These are phyloP conservation scores for Diaprepes abbreviatus DNA, from an alignment of 2,888 invertebrate species.

Conservation along the genomic window DNA sequence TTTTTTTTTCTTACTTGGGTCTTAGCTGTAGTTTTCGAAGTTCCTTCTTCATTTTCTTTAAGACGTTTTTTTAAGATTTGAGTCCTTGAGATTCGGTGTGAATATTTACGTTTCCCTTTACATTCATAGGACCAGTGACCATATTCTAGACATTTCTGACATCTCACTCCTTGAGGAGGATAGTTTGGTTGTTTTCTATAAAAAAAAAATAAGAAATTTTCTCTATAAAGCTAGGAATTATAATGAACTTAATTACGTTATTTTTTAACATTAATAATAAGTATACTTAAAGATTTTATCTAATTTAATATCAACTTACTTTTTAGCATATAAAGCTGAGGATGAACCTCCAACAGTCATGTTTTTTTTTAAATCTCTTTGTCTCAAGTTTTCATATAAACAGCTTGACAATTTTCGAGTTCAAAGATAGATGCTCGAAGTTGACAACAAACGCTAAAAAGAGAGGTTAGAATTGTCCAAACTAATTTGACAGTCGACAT, in stretches of 20 bases:
- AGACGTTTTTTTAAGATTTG: constrained; percentile 80
- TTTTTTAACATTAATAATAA: too few species aligned
- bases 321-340: constrained; percentile 1
- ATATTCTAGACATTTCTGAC: constrained; percentile 92
- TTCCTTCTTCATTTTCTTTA: constrained; percentile 66
- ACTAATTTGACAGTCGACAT: not conserved
- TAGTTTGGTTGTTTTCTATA: constrained; percentile 76
- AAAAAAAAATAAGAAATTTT: too few species aligned
- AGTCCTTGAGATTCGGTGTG: constrained; percentile 87
- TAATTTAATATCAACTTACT: too few species aligned
- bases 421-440: too few species aligned
- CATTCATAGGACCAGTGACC: constrained; percentile 98
- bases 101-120: constrained; percentile 89
- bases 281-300: not conserved
- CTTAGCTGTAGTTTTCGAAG: constrained; percentile 24
- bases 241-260: too few species aligned
- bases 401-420: too few species aligned
- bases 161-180: constrained; percentile 81
- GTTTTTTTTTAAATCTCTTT: too few species aligned
- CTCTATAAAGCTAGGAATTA: too few species aligned
- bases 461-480: constrained; percentile 10
- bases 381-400: too few species aligned
- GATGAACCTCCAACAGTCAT: constrained; percentile 28
- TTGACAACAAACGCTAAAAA: not conserved
- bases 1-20: constrained; percentile 46